A percentile compares a stretch with the other conserved stretches of the same genome.
Evolutionary conservation across 2,888 invertebrate genomes (phyloP).

Genomic region (Strigamia maritima): DNA sequence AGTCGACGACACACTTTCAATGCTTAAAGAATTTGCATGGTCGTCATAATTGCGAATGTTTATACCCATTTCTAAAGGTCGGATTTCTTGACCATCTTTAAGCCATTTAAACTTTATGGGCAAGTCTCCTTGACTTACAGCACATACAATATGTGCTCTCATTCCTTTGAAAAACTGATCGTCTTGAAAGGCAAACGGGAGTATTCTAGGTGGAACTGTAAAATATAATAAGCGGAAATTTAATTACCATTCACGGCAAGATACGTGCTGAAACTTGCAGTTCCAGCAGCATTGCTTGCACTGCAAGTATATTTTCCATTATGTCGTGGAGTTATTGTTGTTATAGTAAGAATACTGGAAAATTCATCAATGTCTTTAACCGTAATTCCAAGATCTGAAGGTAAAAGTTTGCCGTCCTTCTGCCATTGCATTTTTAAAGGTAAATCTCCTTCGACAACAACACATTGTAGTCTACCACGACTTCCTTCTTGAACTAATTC

Average conservation of each 20-base stretch:
- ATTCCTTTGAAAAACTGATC: constrained; percentile 14
- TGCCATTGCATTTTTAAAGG: neutral
- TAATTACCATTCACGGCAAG: constrained; percentile 10
- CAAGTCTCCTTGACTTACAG: constrained; percentile 16
- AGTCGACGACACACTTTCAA: constrained; percentile 34
- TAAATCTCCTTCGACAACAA: neutral
- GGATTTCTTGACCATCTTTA: neutral
- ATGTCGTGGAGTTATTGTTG: neutral
- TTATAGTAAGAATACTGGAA: neutral
- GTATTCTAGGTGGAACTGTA: constrained; percentile 1
- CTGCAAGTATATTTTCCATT: constrained; percentile 20
- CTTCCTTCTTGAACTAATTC: constrained; percentile 19
- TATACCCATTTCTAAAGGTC: neutral
- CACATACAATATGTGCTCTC: constrained; percentile 16
- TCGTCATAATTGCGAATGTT: neutral
- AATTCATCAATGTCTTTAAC: constrained; percentile 1
- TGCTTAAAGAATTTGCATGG: constrained; percentile 7
- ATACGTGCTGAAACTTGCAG: neutral
- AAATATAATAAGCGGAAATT: neutral
- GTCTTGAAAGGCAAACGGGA: constrained; percentile 5
- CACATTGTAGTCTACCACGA: neutral
- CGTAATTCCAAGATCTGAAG: neutral
- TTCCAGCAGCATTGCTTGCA: neutral
- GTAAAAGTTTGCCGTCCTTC: neutral
- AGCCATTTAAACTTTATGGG: constrained; percentile 15